Evolutionary conservation across 35 echinoderm and acorn worm species (phyloP).

Genomic region (Hemicentrotus pulcherrimus): DNA sequence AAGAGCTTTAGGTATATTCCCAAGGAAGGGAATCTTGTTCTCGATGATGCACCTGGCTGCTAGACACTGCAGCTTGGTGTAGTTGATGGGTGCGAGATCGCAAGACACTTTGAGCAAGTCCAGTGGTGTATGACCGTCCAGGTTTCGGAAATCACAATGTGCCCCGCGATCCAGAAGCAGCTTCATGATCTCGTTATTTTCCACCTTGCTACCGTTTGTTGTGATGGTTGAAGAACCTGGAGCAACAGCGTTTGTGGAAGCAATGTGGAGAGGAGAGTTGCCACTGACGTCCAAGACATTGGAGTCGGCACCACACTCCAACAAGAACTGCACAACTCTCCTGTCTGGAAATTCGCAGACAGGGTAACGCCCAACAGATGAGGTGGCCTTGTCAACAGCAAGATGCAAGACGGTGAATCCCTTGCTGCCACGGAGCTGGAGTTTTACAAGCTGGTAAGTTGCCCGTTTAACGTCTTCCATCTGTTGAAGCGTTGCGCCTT

Average conservation of each 20-base stretch:
- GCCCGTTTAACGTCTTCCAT: slow-evolving; percentile 64
- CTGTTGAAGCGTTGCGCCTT: slow-evolving; percentile 65
- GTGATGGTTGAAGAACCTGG: slow-evolving; percentile 29
- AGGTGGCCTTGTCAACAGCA: slow-evolving; percentile 85
- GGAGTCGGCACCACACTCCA: slow-evolving; percentile 80
- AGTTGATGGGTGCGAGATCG: slow-evolving; percentile 88
- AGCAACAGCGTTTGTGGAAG: slow-evolving; percentile 53
- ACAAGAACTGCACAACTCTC: slow-evolving; percentile 76
- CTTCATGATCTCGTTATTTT: slow-evolving; percentile 69
- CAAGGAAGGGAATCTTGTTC: slow-evolving; percentile 70
- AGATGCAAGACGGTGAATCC: slow-evolving; percentile 80
- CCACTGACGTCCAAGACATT: slow-evolving; percentile 67
- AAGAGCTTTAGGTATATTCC: slow-evolving; percentile 79
- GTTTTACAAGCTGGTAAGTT: slow-evolving; percentile 80
- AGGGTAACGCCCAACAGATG: slow-evolving; percentile 91
- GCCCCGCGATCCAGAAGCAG: slow-evolving; percentile 74
- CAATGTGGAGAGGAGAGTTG: slow-evolving; percentile 85
- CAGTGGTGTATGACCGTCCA: slow-evolving; percentile 69
- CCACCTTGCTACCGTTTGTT: slow-evolving; percentile 47
- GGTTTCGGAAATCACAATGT: slow-evolving; percentile 84
- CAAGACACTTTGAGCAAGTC: slow-evolving; percentile 74
- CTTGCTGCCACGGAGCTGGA: slow-evolving; percentile 62
- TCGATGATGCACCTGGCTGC: slow-evolving; percentile 72
- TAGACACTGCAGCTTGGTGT: slow-evolving; percentile 82
- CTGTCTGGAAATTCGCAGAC: slow-evolving; percentile 89